These are phyloP conservation scores for Euura saliciscinereae DNA, from an alignment of 1,140 invertebrate genomes.

Conservation along the genomic window DNA sequence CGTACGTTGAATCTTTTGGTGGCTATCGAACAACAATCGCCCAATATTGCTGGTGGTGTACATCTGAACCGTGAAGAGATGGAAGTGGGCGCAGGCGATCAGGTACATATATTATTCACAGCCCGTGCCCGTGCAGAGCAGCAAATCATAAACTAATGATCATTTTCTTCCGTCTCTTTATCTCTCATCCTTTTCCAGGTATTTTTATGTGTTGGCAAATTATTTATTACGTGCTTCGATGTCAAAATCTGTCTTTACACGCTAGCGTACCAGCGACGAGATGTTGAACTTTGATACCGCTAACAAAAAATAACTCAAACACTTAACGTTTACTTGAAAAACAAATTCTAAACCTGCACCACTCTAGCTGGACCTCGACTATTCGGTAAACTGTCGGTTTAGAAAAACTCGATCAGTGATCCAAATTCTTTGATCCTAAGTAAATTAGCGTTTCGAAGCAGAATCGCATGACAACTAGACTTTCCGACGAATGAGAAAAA, in stretches of 20 bases:
- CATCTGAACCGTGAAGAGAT: conserved; percentile 88
- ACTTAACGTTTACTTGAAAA: too few species aligned
- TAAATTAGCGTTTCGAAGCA: too few species aligned
- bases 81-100: conserved; percentile 98
- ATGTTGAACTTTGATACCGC: too few species aligned
- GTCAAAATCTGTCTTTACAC: neutral
- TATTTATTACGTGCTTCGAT: neutral
- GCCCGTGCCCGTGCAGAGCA: conserved; percentile 55
- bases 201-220: neutral
- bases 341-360: too few species aligned
- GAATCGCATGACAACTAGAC: too few species aligned
- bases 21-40: conserved; percentile 96
- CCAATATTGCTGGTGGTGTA: conserved; percentile 96
- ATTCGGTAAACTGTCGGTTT: too few species aligned
- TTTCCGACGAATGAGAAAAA: too few species aligned
- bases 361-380: too few species aligned
- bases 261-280: too few species aligned
- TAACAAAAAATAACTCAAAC: too few species aligned
- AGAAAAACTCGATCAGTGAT: too few species aligned
- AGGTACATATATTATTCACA: conserved; percentile 75
- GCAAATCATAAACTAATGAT: conserved; percentile 30
- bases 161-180: neutral
- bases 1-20: conserved; percentile 98
- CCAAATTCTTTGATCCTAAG: too few species aligned
- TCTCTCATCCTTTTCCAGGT: neutral